A percentile compares a stretch with the other conserved stretches of the same genome.
phyloP scores from a whole-genome alignment of 2,113 vertebrate genomes.

The Nyctereutes procyonoides region DNA sequence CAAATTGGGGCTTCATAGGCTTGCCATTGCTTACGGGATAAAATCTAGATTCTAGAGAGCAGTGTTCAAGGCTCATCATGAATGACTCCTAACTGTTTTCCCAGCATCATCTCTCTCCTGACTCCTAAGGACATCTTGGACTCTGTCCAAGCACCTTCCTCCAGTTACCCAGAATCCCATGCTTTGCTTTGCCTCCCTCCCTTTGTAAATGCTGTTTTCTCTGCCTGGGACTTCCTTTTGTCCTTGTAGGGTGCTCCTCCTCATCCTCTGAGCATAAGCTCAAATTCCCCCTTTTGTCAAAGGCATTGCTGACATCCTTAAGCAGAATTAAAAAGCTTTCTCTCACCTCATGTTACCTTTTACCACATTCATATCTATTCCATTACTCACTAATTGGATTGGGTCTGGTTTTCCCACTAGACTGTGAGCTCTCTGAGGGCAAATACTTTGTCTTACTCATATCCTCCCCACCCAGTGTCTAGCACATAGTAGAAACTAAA shows the following conservation, averaged over 20 bases:
- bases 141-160: not conserved
- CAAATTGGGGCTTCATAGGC: not conserved
- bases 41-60: constrained; percentile 20
- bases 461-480: not conserved
- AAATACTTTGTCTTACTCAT: not conserved
- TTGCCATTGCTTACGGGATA: not conserved
- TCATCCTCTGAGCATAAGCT: not conserved
- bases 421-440: not conserved
- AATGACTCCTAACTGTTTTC: not conserved
- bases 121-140: not conserved
- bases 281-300: not conserved
- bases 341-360: not conserved
- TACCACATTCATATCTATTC: not conserved
- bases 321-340: not conserved
- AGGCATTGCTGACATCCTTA: not conserved
- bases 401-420: not conserved
- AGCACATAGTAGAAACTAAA: not conserved
- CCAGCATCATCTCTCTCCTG: not conserved
- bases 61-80: not conserved
- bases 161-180: not conserved
- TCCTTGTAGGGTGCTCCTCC: too few species aligned
- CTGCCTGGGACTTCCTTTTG: not conserved
- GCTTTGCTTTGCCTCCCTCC: not conserved
- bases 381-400: not conserved
- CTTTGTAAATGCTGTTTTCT: not conserved